Evolutionary conservation across 2,888 invertebrate genomes (phyloP).

Genomic region (Tineola bisselliella): DNA sequence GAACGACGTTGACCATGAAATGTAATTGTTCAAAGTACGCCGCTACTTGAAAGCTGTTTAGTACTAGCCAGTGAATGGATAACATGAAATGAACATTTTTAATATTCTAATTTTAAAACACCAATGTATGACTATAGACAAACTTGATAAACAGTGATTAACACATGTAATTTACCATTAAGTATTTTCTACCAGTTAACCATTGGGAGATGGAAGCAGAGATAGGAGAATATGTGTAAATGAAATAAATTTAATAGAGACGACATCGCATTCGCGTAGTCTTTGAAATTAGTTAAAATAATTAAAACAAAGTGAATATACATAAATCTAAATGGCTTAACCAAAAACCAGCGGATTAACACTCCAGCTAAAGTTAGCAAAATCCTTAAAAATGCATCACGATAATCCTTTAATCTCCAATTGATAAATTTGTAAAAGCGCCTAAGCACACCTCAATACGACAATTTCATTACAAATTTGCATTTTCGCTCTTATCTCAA

Average conservation of each 20-base stretch:
- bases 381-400: neutral
- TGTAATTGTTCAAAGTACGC: slow-evolving; percentile 6
- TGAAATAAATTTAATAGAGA: no score
- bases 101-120: neutral
- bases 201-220: no score
- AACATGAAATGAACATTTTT: neutral
- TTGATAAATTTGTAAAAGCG: slow-evolving; percentile 1
- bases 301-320: neutral
- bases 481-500: neutral
- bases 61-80: neutral
- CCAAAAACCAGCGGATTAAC: neutral
- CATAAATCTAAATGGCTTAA: neutral
- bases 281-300: no score
- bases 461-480: neutral
- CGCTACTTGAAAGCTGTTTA: neutral
- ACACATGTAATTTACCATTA: no score
- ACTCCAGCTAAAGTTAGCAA: neutral
- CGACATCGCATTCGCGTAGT: no score
- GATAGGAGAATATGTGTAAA: no score
- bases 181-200: no score
- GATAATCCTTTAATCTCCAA: neutral
- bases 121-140: no score
- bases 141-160: no score
- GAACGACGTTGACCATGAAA: neutral
- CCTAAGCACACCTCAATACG: neutral